Base-by-base conservation (phyloP, 2,888 invertebrate genomes). In the Hecatera dysodea region DNA sequence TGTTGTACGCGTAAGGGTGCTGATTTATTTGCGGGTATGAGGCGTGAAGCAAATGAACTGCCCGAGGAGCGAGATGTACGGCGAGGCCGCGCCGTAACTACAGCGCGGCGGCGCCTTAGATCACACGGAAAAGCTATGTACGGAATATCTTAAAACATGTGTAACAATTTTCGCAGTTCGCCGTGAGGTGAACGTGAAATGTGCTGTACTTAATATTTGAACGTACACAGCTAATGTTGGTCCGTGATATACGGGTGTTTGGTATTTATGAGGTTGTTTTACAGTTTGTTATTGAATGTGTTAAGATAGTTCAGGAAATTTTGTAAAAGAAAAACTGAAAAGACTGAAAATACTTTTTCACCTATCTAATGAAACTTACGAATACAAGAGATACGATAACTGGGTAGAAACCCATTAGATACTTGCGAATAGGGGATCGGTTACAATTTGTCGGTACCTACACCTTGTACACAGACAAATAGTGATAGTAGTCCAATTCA, bases 11-110 rank as follows among this genome's bases (percentile, higher is more conserved):
- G 88, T 89, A 85, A 88, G 90, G 89, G 84, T 78, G 88, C 91
- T 95, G 95, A 96, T 96, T 95, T 96, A 95, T 95, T 93, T 94
- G 95, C 90, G 95, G 94, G 93, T 92, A 93, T 92, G 93, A 93
- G 92, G 93, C 94, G 95, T 95, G 95, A 94, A 95, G 94, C 91
- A 92, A 94, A 95, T 93, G 94, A 93, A 95, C 93, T 92, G 92
- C 95, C 93, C 89, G 88, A 85, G 87, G 85, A 87, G 88, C 86
- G 90, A 94, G 94, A 95, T 95, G 92, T 94, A 95, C 93, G 93
- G 87, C 88, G 86, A 87, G 89, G 89, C 90, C 89, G 88, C 87
- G 82, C 86, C 82, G 90, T 91, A 92, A 92, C 91, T 93, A 90
- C 89, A 67, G 75, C 65, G 78, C 64, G 76, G 74, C 75, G 75